Conservation (phyloP, 1,140 invertebrate genomes). For the Anastrepha ludens region DNA sequence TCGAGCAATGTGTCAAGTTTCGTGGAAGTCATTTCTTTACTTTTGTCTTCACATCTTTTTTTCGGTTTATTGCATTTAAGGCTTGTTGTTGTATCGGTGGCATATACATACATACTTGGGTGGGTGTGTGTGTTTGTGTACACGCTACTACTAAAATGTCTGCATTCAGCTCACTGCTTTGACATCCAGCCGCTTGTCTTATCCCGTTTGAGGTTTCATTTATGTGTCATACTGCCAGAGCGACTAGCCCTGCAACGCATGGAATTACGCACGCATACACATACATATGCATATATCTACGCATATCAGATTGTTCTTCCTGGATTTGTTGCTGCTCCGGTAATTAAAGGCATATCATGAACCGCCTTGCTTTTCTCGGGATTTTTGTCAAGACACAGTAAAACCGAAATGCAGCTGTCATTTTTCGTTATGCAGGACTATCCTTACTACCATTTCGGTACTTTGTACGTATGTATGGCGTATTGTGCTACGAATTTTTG, state of each 20-base stretch:
- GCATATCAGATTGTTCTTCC: background rate
- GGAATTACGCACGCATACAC: background rate
- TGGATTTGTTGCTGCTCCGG: background rate
- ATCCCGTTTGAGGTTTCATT: background rate
- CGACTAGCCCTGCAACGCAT: background rate
- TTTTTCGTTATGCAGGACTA: background rate
- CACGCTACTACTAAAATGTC: background rate
- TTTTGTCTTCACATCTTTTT: slow-evolving; percentile 14
- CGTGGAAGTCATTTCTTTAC: slow-evolving; percentile 46
- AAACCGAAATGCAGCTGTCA: slow-evolving; percentile 43
- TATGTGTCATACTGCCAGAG: background rate
- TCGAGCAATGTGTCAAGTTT: slow-evolving; percentile 48
- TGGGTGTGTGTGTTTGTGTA: background rate
- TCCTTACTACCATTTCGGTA: background rate
- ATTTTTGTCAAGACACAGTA: background rate
- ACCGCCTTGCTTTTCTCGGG: background rate
- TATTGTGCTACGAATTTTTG: background rate
- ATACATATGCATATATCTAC: background rate
- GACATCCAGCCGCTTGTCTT: background rate
- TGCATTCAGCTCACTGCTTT: background rate
- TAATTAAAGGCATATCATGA: slow-evolving; percentile 27
- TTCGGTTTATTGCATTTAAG: background rate
- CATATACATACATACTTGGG: background rate
- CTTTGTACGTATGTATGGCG: background rate
- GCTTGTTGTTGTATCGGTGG: background rate